Conservation (phyloP, 1,140 invertebrate species). For the Cecropterus lyciades region DNA sequence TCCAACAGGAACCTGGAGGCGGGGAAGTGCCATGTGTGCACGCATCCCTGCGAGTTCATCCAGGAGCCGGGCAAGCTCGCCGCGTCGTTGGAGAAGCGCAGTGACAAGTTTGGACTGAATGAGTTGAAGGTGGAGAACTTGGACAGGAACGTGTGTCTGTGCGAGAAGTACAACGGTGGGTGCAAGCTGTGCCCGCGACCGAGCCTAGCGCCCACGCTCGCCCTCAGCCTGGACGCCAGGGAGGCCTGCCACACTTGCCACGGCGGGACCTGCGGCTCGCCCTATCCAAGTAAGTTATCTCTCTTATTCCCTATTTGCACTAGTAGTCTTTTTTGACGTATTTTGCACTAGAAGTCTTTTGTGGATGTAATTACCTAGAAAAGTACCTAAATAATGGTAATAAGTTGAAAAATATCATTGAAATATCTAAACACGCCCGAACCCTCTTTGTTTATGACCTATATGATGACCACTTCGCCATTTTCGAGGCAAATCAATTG, state of each 20-base stretch:
- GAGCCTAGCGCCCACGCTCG: conserved; percentile 55
- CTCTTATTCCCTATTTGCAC: too few species aligned
- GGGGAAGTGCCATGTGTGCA: conserved; percentile 58
- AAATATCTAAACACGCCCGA: too few species aligned
- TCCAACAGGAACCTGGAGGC: conserved; percentile 51
- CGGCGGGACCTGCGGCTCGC: conserved; percentile 42
- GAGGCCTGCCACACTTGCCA: conserved; percentile 59
- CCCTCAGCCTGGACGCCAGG: conserved; percentile 50
- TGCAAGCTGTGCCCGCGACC: conserved; percentile 73
- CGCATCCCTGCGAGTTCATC: conserved; percentile 59
- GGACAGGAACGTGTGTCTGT: conserved; percentile 67
- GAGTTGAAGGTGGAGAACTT: conserved; percentile 68
- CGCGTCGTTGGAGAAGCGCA: conserved; percentile 58
- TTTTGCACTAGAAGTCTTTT: too few species aligned
- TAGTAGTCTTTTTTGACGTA: too few species aligned
- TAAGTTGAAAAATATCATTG: too few species aligned
- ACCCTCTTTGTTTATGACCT: too few species aligned
- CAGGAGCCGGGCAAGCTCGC: conserved; percentile 57
- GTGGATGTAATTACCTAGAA: too few species aligned
- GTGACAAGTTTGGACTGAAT: conserved; percentile 67
- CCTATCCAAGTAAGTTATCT: conserved; percentile 55
- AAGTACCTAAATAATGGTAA: too few species aligned
- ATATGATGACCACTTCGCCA: too few species aligned
- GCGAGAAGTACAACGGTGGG: conserved; percentile 72
- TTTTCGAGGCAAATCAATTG: too few species aligned